Percentiles rank a stretch among this genome's conserved stretches.
phyloP scores from a whole-genome alignment of 2,888 invertebrate genomes.

The Idaea aversata region DNA sequence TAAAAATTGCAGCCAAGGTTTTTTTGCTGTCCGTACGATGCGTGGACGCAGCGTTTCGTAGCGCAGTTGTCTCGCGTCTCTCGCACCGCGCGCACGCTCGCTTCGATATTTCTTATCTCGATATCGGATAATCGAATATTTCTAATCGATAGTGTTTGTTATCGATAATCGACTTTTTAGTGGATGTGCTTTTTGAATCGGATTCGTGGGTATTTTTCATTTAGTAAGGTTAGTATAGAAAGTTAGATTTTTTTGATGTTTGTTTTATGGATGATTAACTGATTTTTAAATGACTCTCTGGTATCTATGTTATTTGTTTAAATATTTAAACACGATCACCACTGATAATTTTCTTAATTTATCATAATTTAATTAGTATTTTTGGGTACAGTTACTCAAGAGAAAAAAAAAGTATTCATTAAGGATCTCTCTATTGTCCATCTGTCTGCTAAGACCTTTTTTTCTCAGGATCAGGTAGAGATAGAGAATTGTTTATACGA shows the following conservation, averaged over 20 bases:
- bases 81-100: slow-evolving; percentile 30
- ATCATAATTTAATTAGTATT: too few species aligned
- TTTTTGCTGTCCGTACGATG: slow-evolving; percentile 42
- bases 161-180: slow-evolving; percentile 26
- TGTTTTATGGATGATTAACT: background rate
- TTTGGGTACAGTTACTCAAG: too few species aligned
- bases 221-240: slow-evolving; percentile 8
- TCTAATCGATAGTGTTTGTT: slow-evolving; percentile 15
- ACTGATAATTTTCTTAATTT: background rate
- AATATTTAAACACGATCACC: background rate
- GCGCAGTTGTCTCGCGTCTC: slow-evolving; percentile 36
- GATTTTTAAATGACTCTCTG: background rate
- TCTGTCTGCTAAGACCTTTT: too few species aligned
- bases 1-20: slow-evolving; percentile 26
- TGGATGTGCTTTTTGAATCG: background rate
- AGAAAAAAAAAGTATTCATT: background rate
- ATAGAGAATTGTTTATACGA: background rate
- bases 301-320: background rate
- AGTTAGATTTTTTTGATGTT: background rate
- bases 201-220: slow-evolving; percentile 28
- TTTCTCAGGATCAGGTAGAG: background rate
- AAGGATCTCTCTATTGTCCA: background rate
- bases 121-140: slow-evolving; percentile 14
- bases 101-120: slow-evolving; percentile 20
- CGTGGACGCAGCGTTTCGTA: slow-evolving; percentile 39